These are phyloP conservation scores for Batillaria attramentaria DNA, from an alignment of 1,140 invertebrate species.

Conservation along the genomic window DNA sequence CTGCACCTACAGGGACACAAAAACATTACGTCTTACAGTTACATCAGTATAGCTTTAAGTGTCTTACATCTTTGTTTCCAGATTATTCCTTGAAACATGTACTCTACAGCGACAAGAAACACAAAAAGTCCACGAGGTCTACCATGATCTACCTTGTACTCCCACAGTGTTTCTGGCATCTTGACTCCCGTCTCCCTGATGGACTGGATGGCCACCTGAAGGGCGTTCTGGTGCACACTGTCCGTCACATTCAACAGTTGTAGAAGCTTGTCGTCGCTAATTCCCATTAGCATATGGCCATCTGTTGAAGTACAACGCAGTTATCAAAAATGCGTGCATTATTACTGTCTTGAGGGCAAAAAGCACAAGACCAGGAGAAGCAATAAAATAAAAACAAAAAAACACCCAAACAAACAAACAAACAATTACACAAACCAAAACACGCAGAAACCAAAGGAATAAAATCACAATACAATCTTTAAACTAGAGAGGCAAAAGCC, in stretches of 20 bases:
- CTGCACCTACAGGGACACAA: not conserved
- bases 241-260: slow-evolving; percentile 50
- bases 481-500: too few relatives aligned
- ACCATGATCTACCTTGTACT: not conserved
- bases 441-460: too few relatives aligned
- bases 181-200: slow-evolving; percentile 53
- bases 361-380: too few relatives aligned
- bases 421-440: too few relatives aligned
- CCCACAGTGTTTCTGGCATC: slow-evolving; percentile 58
- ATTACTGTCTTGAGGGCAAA: too few relatives aligned
- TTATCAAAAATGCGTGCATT: not conserved
- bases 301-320: slow-evolving; percentile 54
- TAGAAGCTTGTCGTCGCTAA: slow-evolving; percentile 45
- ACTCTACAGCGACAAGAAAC: not conserved
- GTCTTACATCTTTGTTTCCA: not conserved
- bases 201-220: slow-evolving; percentile 46
- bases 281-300: too few relatives aligned
- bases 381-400: too few relatives aligned
- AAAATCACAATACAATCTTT: too few relatives aligned
- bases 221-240: slow-evolving; percentile 49
- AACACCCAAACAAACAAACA: not conserved
- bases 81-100: not conserved
- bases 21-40: not conserved
- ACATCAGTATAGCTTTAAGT: not conserved
- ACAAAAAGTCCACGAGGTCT: not conserved